Percentiles rank a stretch among this genome's conserved stretches.
These are phyloP conservation scores for Oscheius sp. DNA, from an alignment of 2,888 invertebrate species.

Conservation along the genomic window DNA sequence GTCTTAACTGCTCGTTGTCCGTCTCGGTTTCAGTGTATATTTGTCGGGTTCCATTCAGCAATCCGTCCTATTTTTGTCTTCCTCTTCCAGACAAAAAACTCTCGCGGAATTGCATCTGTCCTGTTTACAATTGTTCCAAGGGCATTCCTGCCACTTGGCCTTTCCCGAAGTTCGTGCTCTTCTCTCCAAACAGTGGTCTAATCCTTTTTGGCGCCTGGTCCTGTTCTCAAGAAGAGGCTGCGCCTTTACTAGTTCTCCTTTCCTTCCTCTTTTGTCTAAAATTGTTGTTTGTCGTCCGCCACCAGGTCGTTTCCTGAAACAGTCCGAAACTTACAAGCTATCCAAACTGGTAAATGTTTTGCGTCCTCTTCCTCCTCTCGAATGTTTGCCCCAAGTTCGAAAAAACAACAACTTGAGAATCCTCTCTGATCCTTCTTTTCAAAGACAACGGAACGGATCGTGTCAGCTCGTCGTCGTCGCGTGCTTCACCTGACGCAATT, in stretches of 20 bases:
- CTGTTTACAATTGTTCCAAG: conserved; percentile 25
- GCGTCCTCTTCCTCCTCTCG: neutral
- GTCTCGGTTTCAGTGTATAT: conserved; percentile 22
- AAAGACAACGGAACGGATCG: too few relatives aligned
- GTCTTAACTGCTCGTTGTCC: conserved; percentile 1
- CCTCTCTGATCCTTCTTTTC: neutral
- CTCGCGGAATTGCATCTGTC: too few relatives aligned
- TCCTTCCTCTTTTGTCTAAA: conserved; percentile 1
- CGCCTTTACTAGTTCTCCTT: neutral
- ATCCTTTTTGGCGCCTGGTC: neutral
- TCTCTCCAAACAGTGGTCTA: neutral
- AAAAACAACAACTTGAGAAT: neutral
- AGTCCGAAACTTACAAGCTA: neutral
- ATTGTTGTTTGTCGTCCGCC: neutral
- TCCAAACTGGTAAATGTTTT: neutral
- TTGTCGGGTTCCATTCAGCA: conserved; percentile 13
- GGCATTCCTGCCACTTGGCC: neutral
- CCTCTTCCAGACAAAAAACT: neutral
- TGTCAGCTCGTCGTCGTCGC: too few relatives aligned
- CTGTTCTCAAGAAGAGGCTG: neutral
- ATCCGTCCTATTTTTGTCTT: conserved; percentile 26
- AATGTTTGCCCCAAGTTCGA: too few relatives aligned
- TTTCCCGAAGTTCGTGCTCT: neutral
- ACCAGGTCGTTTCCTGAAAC: neutral
- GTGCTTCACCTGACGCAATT: too few relatives aligned